Evolutionary conservation across 2,797 vertebrate genomes (phyloP), one percentile per base, ranked within the genome.

Genomic region (Orientallactaga sibirica): DNA sequence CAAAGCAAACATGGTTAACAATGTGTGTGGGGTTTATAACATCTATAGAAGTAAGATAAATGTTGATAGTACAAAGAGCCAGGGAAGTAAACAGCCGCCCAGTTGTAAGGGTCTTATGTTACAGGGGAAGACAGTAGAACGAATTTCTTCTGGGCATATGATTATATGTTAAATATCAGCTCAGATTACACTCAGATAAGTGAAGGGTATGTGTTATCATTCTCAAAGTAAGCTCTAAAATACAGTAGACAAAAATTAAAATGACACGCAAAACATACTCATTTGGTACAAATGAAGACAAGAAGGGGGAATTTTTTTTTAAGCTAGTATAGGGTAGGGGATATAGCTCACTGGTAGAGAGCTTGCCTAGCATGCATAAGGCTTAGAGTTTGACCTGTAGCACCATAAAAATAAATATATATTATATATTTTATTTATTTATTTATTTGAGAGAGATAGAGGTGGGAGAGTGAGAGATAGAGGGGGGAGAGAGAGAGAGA

Each of bases 1-100:
- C 83, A 67, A 22, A 79, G 67, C 16, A 85, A 70, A 43, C 68
- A 66, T 70, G 18, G 41, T 43, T 52, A 75, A 41, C 64, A 62
- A 64, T 33, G 52, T 64, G 20, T 18, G 22, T 25, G 73, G 16
- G 18, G 22, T 52, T 68, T 80, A 58, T 27, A 33, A 55, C 19
- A n/a, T 20, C 61, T 61, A 62, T 52, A 55, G 48, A 87, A 84
- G 67, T 62, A 79, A 91, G 81, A 84, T 84, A 82, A 90, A 52
- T 61, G 48, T 22, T 71, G 48, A 62, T 14, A n/a, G 20, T 0
- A 18, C 37, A n/a, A 55, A 74, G 58, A 16, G 64, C 9, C 14
- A 22, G 12, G 24, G 18, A n/a, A 55, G 43, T 37, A 20, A 33
- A 66, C 9, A 48, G 43, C 41, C 1, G 16, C 37, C 19, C 0